Evolutionary conservation across 1,140 invertebrate genomes (phyloP), one percentile per base, ranked within the genome.

Genomic region (Zaprionus lachaisei): DNA sequence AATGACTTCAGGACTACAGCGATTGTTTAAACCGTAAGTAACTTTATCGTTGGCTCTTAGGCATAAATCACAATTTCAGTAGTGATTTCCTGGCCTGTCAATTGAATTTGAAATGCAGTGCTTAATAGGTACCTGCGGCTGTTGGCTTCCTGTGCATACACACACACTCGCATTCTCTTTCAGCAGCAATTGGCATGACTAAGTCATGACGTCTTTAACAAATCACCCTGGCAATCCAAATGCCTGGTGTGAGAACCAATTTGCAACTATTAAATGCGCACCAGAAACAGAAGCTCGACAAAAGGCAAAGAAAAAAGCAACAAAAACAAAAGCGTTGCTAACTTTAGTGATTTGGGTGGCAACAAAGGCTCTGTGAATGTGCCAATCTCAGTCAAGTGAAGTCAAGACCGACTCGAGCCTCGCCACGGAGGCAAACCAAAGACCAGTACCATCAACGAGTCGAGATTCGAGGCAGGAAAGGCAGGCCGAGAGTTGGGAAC

Each of bases 251-350:
- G 84, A 74, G 77, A 89, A 87, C 78, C 83, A 87, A 87, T 87
- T 87, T 87, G 81, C 74, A 81, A 89, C 83, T 89, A 83, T 84
- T 89, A 89, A 87, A 87, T 82, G 83, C 67, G 78, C 65, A 63
- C 84, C 84, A 89, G 65, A 83, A 83, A 83, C 73, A 83, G 56
- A 77, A 84, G 78, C 72, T 65, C 61, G 69, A 72, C 38, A 72
- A 64, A 65, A 72, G 56, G n/a, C 41, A 47, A n/a, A 12, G 14
- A 47, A 47, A 47, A 47, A 17, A 17, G 41, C n/a, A 47, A 47
- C 6, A 47, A 47, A 60, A 70, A 70, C 69, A 69, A 51, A 71
- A 72, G 49, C 65, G 49, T 67, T 76, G 74, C 66, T 51, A 81
- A 67, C 70, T 74, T 80, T 68, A 61, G 67, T 79, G 63, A 77